Base-by-base conservation (phyloP, 2,888 invertebrate species). In the Eupeodes luniger region DNA sequence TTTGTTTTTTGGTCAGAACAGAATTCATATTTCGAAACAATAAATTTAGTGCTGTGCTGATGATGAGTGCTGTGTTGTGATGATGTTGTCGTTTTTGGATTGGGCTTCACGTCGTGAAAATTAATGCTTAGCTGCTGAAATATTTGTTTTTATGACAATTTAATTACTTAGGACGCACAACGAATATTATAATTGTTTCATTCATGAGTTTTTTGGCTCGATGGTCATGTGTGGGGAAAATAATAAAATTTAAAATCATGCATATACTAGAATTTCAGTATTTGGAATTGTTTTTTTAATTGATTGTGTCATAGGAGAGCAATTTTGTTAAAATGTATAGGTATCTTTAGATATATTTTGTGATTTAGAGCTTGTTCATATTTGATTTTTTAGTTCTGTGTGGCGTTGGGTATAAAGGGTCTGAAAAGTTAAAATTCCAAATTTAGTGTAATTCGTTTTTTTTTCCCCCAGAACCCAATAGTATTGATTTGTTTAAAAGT, bases 71-170 rank as follows among this genome's bases (percentile, higher is more conserved):
- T 53, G 53, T 62, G 61, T 55, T 57, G 79, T 47, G 78, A 78
- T 78, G 74, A 75, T 74, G 78, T 53, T 70, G 34, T 57, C 62
- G 78, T 53, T 70, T 16, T 57, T 57, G 55, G 66, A 66, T 55
- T 16, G 72, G 61, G 49, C 11, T 62, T 80, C 49, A 76, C 53
- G 53, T 72, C 76, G 59, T 57, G 53, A 40, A 80, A 83, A 83
- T 83, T 61, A 80, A 70, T 83, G 34, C 74, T 67, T 70, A 69
- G 64, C 87, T 66, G 67, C 74, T 72, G 76, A 81, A 85, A 77
- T 85, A 74, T 87, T 77, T 83, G 77, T 77, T 77, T 87, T 87
- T 83, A 87, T 74, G 80, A 74, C 80, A 80, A 72, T 87, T 81
- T 83, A 83, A 83, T 87, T 87, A 76, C 80, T 72, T 53, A 27